Conservation (phyloP, 2,888 invertebrate species). For the Zootermopsis nevadensis region DNA sequence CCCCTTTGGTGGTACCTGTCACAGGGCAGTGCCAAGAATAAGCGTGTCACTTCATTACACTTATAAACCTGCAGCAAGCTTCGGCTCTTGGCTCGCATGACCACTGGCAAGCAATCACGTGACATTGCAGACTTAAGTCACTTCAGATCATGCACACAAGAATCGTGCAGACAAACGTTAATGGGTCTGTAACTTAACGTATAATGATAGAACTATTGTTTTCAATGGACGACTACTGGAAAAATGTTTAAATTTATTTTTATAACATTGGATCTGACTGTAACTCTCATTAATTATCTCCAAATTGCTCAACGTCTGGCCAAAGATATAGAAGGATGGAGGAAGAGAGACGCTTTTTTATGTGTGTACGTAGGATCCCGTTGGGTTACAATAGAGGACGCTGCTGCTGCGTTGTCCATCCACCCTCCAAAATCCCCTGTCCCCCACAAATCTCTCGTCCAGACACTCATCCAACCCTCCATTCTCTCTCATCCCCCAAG, state of each 20-base stretch:
- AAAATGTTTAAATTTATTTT: not conserved
- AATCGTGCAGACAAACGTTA: not conserved
- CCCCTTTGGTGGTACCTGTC: too few species aligned
- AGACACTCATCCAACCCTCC: slow-evolving; percentile 10
- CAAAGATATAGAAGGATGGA: not conserved
- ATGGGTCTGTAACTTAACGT: too few species aligned
- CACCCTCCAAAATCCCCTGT: slow-evolving; percentile 24
- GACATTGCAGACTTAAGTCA: slow-evolving; percentile 33
- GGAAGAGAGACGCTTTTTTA: not conserved
- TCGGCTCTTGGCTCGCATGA: slow-evolving; percentile 39
- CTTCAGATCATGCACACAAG: slow-evolving; percentile 34
- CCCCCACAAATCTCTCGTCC: slow-evolving; percentile 33
- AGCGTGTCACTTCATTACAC: too few species aligned
- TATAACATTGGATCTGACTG: slow-evolving; percentile 8
- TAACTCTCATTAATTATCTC: slow-evolving; percentile 48
- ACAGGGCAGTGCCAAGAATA: too few species aligned
- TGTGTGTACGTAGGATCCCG: not conserved
- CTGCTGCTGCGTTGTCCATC: not conserved
- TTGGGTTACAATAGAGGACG: not conserved
- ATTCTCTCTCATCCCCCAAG: not conserved
- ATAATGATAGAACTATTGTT: not conserved
- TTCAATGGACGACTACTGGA: not conserved
- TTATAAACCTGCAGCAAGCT: not conserved
- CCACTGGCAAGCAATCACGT: slow-evolving; percentile 45
- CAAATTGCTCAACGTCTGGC: slow-evolving; percentile 40